Conservation (phyloP, 2,797 vertebrate species). For the Lophius americanus region DNA sequence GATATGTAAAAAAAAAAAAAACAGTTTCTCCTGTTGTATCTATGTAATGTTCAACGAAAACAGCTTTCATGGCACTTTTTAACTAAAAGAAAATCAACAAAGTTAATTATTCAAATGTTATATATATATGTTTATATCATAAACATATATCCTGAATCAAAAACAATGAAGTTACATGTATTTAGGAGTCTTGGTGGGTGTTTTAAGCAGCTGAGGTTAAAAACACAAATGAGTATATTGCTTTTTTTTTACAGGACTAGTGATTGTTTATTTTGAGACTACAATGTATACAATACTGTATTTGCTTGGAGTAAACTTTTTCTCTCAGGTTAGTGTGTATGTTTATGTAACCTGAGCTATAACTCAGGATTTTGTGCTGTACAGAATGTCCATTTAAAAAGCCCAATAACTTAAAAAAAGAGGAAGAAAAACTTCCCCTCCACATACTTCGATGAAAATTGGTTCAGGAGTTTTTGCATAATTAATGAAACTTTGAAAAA, state of each 20-base stretch:
- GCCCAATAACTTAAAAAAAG: conserved; percentile 52
- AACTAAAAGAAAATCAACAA: conserved; percentile 35
- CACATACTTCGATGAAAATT: too few relatives aligned
- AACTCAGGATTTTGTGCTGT: conserved; percentile 73
- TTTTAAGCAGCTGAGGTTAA: conserved; percentile 59
- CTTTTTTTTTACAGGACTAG: conserved; percentile 45
- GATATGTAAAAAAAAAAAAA: conserved; percentile 64
- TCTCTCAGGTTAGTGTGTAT: conserved; percentile 80
- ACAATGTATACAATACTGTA: conserved; percentile 61
- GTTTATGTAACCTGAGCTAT: conserved; percentile 72
- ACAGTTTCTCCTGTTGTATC: conserved; percentile 64
- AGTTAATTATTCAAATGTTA: conserved; percentile 51
- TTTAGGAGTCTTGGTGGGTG: conserved; percentile 55
- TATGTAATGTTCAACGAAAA: conserved; percentile 61
- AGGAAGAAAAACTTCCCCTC: conserved; percentile 24
- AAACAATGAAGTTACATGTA: conserved; percentile 47
- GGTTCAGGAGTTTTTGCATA: too few relatives aligned
- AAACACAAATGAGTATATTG: conserved; percentile 49
- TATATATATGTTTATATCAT: conserved; percentile 8
- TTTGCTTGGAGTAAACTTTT: conserved; percentile 69
- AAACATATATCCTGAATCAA: conserved; percentile 56
- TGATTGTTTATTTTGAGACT: conserved; percentile 61
- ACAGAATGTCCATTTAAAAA: conserved; percentile 50
- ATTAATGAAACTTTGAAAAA: too few relatives aligned
- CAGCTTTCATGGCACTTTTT: conserved; percentile 65